Evolutionary conservation across 2,113 vertebrate species (phyloP).

Genomic region (Pungitius pungitius): DNA sequence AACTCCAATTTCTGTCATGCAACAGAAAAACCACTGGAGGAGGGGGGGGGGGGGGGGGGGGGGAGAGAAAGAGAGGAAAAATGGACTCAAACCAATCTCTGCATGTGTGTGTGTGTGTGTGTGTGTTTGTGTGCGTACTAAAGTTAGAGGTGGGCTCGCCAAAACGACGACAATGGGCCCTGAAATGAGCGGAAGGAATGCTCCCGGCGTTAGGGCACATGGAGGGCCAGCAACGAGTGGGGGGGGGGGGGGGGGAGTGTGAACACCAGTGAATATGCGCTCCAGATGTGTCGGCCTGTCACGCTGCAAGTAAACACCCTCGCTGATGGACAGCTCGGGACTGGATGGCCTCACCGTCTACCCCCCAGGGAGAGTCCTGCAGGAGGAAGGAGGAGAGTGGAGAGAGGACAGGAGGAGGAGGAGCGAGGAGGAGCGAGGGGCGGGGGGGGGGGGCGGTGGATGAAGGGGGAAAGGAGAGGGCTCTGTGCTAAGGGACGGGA

Average conservation of each 20-base stretch:
- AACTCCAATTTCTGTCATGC: conserved; percentile 98
- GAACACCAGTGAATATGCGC: conserved; percentile 92
- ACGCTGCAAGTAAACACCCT: conserved; percentile 97
- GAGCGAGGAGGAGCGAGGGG: conserved; percentile 53
- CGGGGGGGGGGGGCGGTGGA: conserved; percentile 62
- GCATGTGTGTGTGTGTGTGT: conserved; percentile 39
- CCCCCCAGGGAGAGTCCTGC: conserved; percentile 80
- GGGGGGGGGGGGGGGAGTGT: conserved; percentile 61
- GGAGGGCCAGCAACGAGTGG: conserved; percentile 49
- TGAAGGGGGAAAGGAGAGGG: conserved; percentile 70
- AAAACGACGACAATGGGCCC: conserved; percentile 90
- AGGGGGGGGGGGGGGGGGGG: conserved; percentile 85
- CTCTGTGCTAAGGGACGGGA: conserved; percentile 68
- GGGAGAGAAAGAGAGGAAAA: conserved; percentile 80
- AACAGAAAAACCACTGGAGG: conserved; percentile 98
- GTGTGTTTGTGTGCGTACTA: conserved; percentile 38
- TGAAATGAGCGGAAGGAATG: conserved; percentile 95
- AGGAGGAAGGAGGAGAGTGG: conserved; percentile 75
- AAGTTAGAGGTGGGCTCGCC: conserved; percentile 81
- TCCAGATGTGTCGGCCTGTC: conserved; percentile 99
- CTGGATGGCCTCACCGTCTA: conserved; percentile 92
- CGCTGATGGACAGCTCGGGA: conserved; percentile 97
- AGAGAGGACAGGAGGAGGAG: conserved; percentile 63
- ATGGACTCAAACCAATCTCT: conserved; percentile 64
- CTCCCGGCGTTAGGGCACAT: conserved; percentile 83